phyloP scores from a whole-genome alignment of 2,888 invertebrate species.

The Lithophane socia region DNA sequence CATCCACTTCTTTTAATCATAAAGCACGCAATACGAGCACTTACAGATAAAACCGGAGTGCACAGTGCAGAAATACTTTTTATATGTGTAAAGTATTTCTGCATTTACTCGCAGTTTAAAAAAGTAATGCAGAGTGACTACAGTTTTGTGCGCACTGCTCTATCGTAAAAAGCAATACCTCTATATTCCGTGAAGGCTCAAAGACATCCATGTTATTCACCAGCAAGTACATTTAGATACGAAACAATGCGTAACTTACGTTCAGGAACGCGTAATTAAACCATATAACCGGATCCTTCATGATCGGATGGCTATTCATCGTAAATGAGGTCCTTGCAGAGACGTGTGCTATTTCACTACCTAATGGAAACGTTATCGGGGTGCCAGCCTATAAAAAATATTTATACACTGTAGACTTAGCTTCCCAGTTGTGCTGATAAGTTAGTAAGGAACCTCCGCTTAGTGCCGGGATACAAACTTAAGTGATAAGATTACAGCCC shows the following conservation, averaged over 20 bases:
- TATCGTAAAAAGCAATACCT: slow-evolving; percentile 60
- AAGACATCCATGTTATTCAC: slow-evolving; percentile 66
- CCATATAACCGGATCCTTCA: slow-evolving; percentile 77
- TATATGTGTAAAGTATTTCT: slow-evolving; percentile 27
- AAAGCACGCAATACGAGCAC: slow-evolving; percentile 6
- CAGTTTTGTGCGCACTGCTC: slow-evolving; percentile 27
- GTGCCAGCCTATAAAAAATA: slow-evolving; percentile 69
- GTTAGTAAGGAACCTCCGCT: slow-evolving; percentile 29
- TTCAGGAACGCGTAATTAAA: slow-evolving; percentile 82
- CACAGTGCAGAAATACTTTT: background rate
- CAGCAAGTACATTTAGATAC: slow-evolving; percentile 70
- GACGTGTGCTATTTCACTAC: slow-evolving; percentile 80
- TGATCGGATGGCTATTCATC: slow-evolving; percentile 78
- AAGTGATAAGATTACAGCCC: slow-evolving; percentile 57
- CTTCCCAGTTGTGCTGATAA: slow-evolving; percentile 49
- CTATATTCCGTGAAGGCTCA: slow-evolving; percentile 61
- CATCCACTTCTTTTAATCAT: slow-evolving; percentile 20
- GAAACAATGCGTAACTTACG: slow-evolving; percentile 74
- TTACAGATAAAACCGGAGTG: slow-evolving; percentile 22
- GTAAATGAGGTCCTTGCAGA: slow-evolving; percentile 82
- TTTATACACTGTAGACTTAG: slow-evolving; percentile 44
- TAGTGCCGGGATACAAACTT: slow-evolving; percentile 45
- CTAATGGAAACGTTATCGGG: slow-evolving; percentile 76
- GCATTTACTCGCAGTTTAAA: slow-evolving; percentile 25
- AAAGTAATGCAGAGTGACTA: slow-evolving; percentile 27